phyloP scores from a whole-genome alignment of 2,888 invertebrate species.

The Pasiphila rectangulata region DNA sequence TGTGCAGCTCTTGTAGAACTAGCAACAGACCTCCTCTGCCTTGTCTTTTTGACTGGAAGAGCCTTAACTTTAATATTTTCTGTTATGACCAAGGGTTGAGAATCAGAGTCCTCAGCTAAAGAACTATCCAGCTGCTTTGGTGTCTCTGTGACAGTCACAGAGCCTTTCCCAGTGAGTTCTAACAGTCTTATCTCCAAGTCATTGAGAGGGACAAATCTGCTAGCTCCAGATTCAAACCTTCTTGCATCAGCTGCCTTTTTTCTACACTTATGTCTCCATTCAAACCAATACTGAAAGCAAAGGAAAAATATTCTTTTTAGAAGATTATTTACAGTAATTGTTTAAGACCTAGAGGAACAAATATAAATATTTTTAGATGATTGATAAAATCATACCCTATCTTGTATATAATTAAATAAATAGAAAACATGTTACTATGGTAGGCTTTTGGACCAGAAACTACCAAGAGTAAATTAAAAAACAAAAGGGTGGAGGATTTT shows the following conservation, averaged over 20 bases:
- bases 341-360: too few relatives aligned
- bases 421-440: too few relatives aligned
- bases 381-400: too few relatives aligned
- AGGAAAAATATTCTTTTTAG: not conserved
- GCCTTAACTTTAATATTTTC: constrained; percentile 44
- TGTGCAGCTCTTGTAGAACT: constrained; percentile 14
- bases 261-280: constrained; percentile 69
- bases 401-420: too few relatives aligned
- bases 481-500: too few relatives aligned
- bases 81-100: constrained; percentile 53
- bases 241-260: constrained; percentile 62
- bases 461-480: too few relatives aligned
- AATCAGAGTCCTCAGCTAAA: constrained; percentile 56
- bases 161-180: constrained; percentile 54
- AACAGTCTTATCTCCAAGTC: constrained; percentile 66
- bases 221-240: constrained; percentile 48
- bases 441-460: too few relatives aligned
- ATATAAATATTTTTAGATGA: too few relatives aligned
- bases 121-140: constrained; percentile 51
- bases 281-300: constrained; percentile 72
- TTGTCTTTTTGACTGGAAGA: constrained; percentile 27
- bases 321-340: not conserved
- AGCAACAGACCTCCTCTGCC: constrained; percentile 20
- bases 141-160: constrained; percentile 38
- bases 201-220: constrained; percentile 58